A percentile compares a stretch with the other conserved stretches of the same genome.
phyloP scores from a whole-genome alignment of 2,888 invertebrate genomes.

The Gonocerus acuteangulatus region DNA sequence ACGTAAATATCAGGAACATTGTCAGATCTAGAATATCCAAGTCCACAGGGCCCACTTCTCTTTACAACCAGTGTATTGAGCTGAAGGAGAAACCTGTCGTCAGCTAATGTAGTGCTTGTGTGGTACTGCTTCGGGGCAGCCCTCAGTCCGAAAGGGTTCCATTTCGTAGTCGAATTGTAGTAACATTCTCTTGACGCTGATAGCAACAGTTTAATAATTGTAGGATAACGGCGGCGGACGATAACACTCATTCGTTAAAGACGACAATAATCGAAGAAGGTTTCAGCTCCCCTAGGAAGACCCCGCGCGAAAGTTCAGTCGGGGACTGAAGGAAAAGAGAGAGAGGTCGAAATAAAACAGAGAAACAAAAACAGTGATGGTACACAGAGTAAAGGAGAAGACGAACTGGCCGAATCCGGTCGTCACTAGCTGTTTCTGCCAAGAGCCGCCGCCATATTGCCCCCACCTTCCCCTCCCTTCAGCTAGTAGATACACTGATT shows the following conservation, averaged over 20 bases:
- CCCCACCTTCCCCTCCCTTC: slow-evolving; percentile 1
- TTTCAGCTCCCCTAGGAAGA: too few species aligned
- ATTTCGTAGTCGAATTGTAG: slow-evolving; percentile 31
- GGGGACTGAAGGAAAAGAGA: too few species aligned
- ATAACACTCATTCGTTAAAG: slow-evolving; percentile 22
- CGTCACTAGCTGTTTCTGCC: slow-evolving; percentile 27
- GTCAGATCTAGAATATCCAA: slow-evolving; percentile 18
- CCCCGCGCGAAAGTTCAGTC: too few species aligned
- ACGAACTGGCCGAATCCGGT: slow-evolving; percentile 33
- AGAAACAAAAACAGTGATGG: background rate
- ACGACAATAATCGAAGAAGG: background rate
- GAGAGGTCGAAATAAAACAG: background rate
- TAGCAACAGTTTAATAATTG: slow-evolving; percentile 5
- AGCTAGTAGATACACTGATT: too few species aligned
- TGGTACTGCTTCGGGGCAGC: slow-evolving; percentile 33
- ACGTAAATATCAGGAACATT: slow-evolving; percentile 9
- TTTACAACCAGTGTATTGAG: slow-evolving; percentile 35
- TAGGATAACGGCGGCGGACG: slow-evolving; percentile 8
- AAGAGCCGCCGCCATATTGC: slow-evolving; percentile 6
- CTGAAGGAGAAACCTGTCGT: slow-evolving; percentile 41
- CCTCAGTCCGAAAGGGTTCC: slow-evolving; percentile 30
- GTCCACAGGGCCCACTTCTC: slow-evolving; percentile 37
- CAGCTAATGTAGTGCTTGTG: slow-evolving; percentile 44
- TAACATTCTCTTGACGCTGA: slow-evolving; percentile 28
- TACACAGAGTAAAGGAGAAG: background rate